phyloP scores from a whole-genome alignment of 2,888 invertebrate genomes.

The Allolobophora icterica region DNA sequence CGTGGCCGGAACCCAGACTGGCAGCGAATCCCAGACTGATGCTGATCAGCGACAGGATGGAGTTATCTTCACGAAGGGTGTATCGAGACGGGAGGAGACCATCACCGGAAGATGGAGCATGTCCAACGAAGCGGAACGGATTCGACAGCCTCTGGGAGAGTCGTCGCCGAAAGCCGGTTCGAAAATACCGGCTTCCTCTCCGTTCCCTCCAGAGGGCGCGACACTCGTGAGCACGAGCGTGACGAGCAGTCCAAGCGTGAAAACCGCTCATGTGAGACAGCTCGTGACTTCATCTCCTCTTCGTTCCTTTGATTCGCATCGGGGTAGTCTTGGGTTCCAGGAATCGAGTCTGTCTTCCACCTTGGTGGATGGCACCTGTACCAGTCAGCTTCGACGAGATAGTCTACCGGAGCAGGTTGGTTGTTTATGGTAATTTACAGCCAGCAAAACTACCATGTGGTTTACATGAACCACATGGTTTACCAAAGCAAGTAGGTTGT shows the following conservation, averaged over 20 bases:
- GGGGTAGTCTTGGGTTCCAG: not conserved
- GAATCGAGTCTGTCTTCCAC: not conserved
- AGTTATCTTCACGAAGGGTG: not conserved
- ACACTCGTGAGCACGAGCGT: not conserved
- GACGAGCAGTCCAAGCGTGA: not conserved
- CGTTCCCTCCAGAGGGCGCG: not conserved
- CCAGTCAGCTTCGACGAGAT: not conserved
- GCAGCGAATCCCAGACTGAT: not conserved
- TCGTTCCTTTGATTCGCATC: not conserved
- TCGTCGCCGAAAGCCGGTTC: not conserved
- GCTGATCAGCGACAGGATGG: too few relatives aligned
- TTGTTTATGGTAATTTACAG: not conserved
- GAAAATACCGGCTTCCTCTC: slow-evolving; percentile 8
- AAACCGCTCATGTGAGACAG: slow-evolving; percentile 34
- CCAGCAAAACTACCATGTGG: too few relatives aligned
- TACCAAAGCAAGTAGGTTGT: not conserved
- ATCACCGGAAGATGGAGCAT: not conserved
- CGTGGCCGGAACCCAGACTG: not conserved
- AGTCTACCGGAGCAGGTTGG: not conserved
- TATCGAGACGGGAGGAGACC: not conserved
- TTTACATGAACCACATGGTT: too few relatives aligned
- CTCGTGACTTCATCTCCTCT: slow-evolving; percentile 14
- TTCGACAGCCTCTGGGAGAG: not conserved
- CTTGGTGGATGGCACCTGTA: not conserved
- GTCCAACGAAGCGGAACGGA: not conserved